These are phyloP conservation scores for Euwallacea fornicatus DNA, from an alignment of 1,140 invertebrate genomes.

Conservation along the genomic window DNA sequence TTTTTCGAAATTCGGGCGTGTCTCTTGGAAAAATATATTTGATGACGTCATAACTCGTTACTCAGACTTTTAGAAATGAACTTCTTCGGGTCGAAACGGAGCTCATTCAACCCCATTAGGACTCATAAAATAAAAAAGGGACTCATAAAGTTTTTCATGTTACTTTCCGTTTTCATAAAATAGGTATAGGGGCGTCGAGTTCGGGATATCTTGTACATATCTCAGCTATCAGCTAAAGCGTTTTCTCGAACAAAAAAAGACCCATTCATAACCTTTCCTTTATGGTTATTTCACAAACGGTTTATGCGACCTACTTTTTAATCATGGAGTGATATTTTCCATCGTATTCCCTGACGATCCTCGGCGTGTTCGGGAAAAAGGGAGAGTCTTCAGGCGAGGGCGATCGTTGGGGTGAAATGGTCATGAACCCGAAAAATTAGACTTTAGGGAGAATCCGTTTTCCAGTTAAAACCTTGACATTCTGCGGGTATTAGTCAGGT, in stretches of 20 bases:
- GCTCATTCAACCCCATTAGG: too few species aligned
- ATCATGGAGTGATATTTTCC: constrained; percentile 40
- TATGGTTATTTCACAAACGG: neutral
- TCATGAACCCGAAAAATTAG: constrained; percentile 1
- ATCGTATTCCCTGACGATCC: constrained; percentile 31
- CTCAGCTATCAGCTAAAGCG: too few species aligned
- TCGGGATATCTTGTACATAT: too few species aligned
- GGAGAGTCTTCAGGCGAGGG: constrained; percentile 27
- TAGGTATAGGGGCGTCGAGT: too few species aligned
- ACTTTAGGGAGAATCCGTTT: constrained; percentile 4
- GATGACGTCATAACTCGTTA: too few species aligned
- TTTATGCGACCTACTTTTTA: constrained; percentile 39
- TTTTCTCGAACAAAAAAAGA: neutral
- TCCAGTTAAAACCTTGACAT: neutral
- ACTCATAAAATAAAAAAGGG: too few species aligned
- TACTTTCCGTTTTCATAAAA: too few species aligned
- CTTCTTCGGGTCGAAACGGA: too few species aligned
- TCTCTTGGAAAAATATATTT: too few species aligned
- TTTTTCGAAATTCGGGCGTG: too few species aligned
- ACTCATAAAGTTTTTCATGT: too few species aligned
- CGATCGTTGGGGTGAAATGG: constrained; percentile 13
- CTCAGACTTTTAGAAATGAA: too few species aligned
- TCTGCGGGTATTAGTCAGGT: neutral
- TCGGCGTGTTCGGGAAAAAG: constrained; percentile 20
- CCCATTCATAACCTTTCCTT: constrained; percentile 23